Base-by-base conservation (phyloP, 2,888 invertebrate genomes). In the Pyrochroa serraticornis region DNA sequence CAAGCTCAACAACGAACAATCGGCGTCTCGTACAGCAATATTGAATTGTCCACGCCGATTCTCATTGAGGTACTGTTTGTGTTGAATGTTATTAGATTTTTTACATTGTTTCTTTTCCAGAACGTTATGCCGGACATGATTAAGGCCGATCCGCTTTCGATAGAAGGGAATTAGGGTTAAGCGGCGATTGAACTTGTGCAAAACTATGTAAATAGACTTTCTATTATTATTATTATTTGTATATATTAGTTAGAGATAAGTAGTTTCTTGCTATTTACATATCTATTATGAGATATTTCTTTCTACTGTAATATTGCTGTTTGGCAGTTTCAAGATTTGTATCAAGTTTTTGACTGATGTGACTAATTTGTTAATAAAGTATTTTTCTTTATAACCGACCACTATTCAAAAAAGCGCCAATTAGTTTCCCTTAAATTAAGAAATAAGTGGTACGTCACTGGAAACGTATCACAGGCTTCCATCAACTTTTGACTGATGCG, bases 1-100 rank as follows among this genome's bases (percentile, higher is more conserved):
- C 71, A 74, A 36, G 68, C 68, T 47, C 73, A 76, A 46, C 75
- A 74, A 57, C 69, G 75, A 56, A 71, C 73, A 14, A 73, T 78
- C 49, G 75, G 75, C 3, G 75, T 77, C 37, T 66, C 78, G 2
- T 78, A 75, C 58, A 71, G 72, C 13, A 76, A 73, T 58, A 67
- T 73, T 8, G 73, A 74, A 48, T 73, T 79, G 68, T 74, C 74
- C 31, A 70, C 71, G 10, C 74, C 78, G 7, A 77, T 80, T 47
- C 77, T 78, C 22, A 77, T 80, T 42, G 79, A 80, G 74, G 79
- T 79, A 70, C n/a, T n/a, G n/a, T n/a, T n/a, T n/a, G n/a, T 68
- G 62, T 60, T 34, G 13, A 37, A 46, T 8, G 14, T 9, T 36
- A 3, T 30, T 32, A 30, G 8, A 2, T 39, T 14, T 39, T 5